These are phyloP conservation scores for Centropristis striata DNA, from an alignment of 2,113 vertebrate species.

Conservation along the genomic window DNA sequence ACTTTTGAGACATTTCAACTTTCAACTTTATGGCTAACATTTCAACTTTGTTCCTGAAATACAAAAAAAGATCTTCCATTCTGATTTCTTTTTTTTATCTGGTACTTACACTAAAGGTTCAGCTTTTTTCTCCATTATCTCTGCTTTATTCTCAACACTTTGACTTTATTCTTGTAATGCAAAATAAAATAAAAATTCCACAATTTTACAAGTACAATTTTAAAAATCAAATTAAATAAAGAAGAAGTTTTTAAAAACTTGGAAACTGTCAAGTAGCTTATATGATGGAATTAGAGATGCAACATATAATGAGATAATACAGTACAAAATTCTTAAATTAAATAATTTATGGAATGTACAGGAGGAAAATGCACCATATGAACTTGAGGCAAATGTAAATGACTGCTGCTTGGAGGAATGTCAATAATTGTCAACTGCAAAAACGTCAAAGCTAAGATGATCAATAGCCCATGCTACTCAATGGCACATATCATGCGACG, in stretches of 20 bases:
- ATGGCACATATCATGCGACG: conserved; percentile 44
- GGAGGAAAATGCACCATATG: conserved; percentile 55
- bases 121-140: too few relatives aligned
- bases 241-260: neutral
- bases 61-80: too few relatives aligned
- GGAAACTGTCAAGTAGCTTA: conserved; percentile 2
- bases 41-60: too few relatives aligned
- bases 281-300: conserved; percentile 7
- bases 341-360: conserved; percentile 60
- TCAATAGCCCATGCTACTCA: conserved; percentile 27
- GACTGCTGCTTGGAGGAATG: conserved; percentile 52
- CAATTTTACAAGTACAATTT: too few relatives aligned
- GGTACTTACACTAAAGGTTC: too few relatives aligned
- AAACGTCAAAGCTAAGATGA: conserved; percentile 19
- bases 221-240: neutral
- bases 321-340: neutral
- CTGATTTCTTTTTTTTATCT: too few relatives aligned
- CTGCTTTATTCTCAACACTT: too few relatives aligned
- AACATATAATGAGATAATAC: conserved; percentile 1
- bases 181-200: too few relatives aligned
- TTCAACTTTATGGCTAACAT: too few relatives aligned
- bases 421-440: conserved; percentile 17
- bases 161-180: too few relatives aligned
- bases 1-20: too few relatives aligned
- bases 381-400: conserved; percentile 36